phyloP scores from a whole-genome alignment of 2,888 invertebrate genomes.

The Nomada fucata region DNA sequence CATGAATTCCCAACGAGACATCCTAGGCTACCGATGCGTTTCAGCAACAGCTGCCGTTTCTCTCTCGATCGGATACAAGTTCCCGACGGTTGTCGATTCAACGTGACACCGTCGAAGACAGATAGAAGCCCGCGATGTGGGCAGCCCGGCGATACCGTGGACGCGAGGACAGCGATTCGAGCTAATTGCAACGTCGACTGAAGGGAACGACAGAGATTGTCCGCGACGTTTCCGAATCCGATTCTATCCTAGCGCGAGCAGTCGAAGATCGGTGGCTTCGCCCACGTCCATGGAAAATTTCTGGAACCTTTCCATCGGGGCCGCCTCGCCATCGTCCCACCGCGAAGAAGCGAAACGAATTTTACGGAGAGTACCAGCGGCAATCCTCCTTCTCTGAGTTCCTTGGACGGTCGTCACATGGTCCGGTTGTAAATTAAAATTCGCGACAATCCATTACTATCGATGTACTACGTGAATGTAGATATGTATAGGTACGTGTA shows the following conservation, averaged over 20 bases:
- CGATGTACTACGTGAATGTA: slow-evolving; percentile 52
- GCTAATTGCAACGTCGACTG: slow-evolving; percentile 9
- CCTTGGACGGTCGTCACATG: slow-evolving; percentile 43
- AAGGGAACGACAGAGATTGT: neutral
- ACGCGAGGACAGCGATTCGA: neutral
- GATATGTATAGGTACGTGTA: slow-evolving; percentile 49
- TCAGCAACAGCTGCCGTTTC: slow-evolving; percentile 37
- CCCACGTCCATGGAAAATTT: neutral
- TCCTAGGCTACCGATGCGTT: neutral
- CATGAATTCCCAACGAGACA: slow-evolving; percentile 44
- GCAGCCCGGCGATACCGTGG: neutral
- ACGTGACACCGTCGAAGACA: slow-evolving; percentile 43
- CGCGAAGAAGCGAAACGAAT: neutral
- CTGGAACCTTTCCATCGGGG: neutral
- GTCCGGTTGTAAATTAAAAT: slow-evolving; percentile 52
- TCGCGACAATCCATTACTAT: slow-evolving; percentile 59
- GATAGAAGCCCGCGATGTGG: slow-evolving; percentile 11
- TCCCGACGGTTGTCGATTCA: slow-evolving; percentile 41
- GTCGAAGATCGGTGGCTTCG: neutral
- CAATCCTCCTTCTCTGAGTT: slow-evolving; percentile 39
- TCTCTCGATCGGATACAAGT: slow-evolving; percentile 22
- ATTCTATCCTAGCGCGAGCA: neutral
- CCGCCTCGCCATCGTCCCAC: neutral
- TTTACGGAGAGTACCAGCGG: neutral
- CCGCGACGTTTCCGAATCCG: neutral